Percentiles rank a stretch among this genome's conserved stretches.
Conservation (phyloP, 2,113 vertebrate genomes). For the Hyperopisus bebe region DNA sequence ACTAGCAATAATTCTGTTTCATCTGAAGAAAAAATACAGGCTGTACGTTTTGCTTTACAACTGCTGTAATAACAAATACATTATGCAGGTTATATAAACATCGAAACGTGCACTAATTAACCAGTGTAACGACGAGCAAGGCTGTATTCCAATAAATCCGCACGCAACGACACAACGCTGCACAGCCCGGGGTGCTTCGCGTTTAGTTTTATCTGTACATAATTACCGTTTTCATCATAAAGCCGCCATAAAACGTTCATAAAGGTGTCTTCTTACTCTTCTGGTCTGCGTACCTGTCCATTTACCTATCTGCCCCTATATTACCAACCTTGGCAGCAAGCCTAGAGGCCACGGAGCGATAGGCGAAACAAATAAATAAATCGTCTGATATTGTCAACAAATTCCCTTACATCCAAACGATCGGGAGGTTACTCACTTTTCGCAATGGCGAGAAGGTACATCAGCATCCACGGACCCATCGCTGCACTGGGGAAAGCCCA, state of each 20-base stretch:
- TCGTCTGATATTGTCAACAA: neutral
- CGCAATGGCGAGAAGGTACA: conserved; percentile 59
- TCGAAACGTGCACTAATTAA: neutral
- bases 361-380: neutral
- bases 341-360: neutral
- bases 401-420: neutral
- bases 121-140: neutral
- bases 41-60: neutral
- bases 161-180: neutral
- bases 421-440: conserved; percentile 55
- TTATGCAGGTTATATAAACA: neutral
- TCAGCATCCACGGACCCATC: conserved; percentile 49
- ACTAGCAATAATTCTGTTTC: neutral
- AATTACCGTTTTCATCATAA: neutral
- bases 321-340: neutral
- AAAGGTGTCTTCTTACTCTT: neutral
- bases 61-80: neutral
- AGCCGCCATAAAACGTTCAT: neutral
- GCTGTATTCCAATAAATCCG: neutral
- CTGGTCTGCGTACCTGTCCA: neutral
- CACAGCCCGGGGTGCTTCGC: neutral
- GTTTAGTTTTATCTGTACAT: neutral
- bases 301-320: neutral
- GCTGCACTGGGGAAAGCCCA: conserved; percentile 24
- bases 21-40: neutral